Conservation (phyloP, 2,888 invertebrate genomes). For the Elysia crispata region DNA sequence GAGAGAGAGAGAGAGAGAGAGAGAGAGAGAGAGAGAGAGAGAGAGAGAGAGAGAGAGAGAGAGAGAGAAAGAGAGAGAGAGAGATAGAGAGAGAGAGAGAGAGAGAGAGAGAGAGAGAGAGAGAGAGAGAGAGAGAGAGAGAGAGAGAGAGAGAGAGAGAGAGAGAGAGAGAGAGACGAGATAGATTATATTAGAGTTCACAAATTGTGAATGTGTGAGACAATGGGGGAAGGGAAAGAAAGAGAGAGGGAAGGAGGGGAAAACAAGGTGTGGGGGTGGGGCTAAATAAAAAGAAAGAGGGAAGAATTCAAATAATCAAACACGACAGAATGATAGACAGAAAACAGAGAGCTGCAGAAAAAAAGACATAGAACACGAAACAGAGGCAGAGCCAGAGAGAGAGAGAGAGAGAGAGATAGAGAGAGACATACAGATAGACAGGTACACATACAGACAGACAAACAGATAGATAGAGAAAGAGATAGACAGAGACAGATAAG, state of each 20-base stretch:
- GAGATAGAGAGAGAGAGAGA: neutral
- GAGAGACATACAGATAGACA: too few relatives aligned
- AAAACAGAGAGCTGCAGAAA: too few relatives aligned
- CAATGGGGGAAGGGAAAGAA: neutral
- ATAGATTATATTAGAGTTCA: too few relatives aligned
- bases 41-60: neutral
- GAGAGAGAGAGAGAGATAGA: neutral
- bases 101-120: neutral
- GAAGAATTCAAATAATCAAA: too few relatives aligned
- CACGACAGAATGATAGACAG: too few relatives aligned
- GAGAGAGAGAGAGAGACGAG: constrained; percentile 10
- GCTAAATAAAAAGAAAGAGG: neutral
- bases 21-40: constrained; percentile 18
- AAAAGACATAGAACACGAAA: too few relatives aligned
- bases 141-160: neutral
- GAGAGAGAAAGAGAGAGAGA: neutral
- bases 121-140: neutral
- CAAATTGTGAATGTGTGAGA: neutral
- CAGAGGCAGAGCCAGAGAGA: neutral
- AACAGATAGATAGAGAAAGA: too few relatives aligned
- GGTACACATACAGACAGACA: too few relatives aligned
- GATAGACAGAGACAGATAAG: too few relatives aligned
- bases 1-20: constrained; percentile 16
- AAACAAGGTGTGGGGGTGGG: neutral
- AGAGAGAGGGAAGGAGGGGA: neutral